A percentile compares a stretch with the other conserved stretches of the same genome.
phyloP scores from a whole-genome alignment of 2,113 vertebrate species.

The Tonatia bakeri region DNA sequence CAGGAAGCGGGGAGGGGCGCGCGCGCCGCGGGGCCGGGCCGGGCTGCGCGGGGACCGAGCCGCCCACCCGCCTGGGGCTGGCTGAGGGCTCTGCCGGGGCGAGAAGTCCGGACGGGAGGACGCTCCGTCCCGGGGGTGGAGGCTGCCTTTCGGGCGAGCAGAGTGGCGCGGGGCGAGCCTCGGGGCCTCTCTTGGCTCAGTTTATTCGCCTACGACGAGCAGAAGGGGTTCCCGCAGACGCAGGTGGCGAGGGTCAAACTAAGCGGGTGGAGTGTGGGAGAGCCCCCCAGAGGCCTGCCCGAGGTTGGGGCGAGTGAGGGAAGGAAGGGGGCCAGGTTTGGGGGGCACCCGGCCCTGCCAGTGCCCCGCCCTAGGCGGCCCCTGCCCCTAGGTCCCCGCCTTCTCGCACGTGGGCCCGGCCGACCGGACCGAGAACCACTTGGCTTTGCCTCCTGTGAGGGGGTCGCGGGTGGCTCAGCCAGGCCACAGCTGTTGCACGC shows the following conservation, averaged over 20 bases:
- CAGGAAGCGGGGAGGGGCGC: conserved; percentile 55
- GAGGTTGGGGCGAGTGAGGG: conserved; percentile 6
- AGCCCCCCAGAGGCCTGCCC: neutral
- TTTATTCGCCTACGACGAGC: neutral
- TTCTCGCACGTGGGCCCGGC: neutral
- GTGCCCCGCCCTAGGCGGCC: no score
- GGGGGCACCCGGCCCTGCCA: neutral
- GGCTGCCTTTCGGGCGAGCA: conserved; percentile 54
- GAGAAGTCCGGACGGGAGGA: neutral
- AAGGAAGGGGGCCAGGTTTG: neutral
- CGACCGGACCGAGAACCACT: neutral
- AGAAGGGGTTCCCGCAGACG: neutral
- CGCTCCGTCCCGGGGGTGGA: neutral
- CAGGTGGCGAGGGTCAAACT: neutral
- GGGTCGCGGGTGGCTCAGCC: neutral
- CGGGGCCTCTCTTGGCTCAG: neutral
- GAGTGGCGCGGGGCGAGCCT: neutral
- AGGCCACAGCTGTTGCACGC: neutral
- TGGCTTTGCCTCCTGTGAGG: neutral
- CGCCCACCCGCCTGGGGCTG: neutral
- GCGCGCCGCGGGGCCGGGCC: neutral
- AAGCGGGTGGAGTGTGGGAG: neutral
- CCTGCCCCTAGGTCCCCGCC: neutral
- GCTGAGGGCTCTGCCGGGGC: neutral
- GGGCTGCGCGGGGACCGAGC: neutral